Base-by-base conservation (phyloP, 2,888 invertebrate species). In the Nowickia ferox region DNA sequence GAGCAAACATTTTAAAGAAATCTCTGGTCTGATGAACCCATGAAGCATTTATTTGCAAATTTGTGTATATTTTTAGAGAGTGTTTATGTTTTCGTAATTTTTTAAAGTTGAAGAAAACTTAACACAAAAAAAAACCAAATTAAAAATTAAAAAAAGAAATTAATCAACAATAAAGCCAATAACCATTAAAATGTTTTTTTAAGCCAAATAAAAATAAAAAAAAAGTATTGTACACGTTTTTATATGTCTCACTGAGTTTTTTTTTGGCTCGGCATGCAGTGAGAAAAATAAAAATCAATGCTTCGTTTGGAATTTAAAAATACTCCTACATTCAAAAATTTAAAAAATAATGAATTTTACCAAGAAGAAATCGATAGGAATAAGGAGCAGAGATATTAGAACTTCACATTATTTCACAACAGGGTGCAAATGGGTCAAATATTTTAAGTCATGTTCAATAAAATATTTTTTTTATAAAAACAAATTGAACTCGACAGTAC, bases 11-110 rank as follows among this genome's bases (percentile, higher is more conserved):
- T 71, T 71, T 15, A 15, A 55, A 44, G 19, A 79, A 76, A 72
- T 83, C 59, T 79, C 77, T 86, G 86, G 86, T 86, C 86, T 86
- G 66, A 72, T 86, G 83, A 83, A 71, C 71, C 53, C 22, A 40
- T 30, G 6, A 30, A 17, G 55, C 19, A 72, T 66, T 48, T 48
- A 3, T 42, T 40, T 15, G 2, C 13, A 72, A 46, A 53, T 5
- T 51, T 40, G 10, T 46, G n/a, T 22, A n/a, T 22, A 9, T 46
- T 59, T 72, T 30, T 30, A 13, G 38, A 38, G 10, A 63, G 17
- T 42, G 15, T 48, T 46, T 44, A 17, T 48, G 13, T 17, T 19
- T n/a, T 53, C n/a, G 53, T 17, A 30, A 69, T 9, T 40, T 17
- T 53, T 68, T 1, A 5, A 38, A 38, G 40, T 17, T 11, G 1